phyloP scores from a whole-genome alignment of 2,113 vertebrate species.

The Mustela nigripes region DNA sequence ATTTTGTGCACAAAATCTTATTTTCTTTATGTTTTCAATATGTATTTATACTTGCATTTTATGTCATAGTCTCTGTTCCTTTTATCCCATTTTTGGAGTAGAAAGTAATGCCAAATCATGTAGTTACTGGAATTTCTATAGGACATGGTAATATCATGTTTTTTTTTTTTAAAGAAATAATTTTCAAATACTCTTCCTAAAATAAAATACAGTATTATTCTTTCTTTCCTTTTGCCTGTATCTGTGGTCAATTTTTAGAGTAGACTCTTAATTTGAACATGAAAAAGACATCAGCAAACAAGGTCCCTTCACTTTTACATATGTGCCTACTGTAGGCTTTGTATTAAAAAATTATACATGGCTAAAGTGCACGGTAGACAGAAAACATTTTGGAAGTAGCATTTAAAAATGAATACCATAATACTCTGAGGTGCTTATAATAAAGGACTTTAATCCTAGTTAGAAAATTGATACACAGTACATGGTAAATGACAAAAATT shows the following conservation, averaged over 20 bases:
- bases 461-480: constrained; percentile 76
- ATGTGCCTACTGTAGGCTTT: constrained; percentile 79
- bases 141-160: not conserved
- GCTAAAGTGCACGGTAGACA: constrained; percentile 83
- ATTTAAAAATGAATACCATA: constrained; percentile 81
- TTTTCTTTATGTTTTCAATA: constrained; percentile 25
- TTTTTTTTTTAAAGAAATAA: constrained; percentile 22
- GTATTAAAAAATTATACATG: constrained; percentile 85
- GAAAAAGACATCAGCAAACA: constrained; percentile 81
- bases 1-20: not conserved
- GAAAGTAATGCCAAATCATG: not conserved
- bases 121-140: not conserved
- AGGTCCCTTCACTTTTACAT: constrained; percentile 81
- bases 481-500: constrained; percentile 72
- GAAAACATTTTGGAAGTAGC: constrained; percentile 76
- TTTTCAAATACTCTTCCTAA: not conserved
- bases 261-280: constrained; percentile 27
- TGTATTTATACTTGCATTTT: not conserved
- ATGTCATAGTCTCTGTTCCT: not conserved
- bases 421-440: constrained; percentile 77
- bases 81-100: not conserved
- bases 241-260: not conserved
- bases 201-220: not conserved
- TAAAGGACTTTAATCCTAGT: constrained; percentile 79
- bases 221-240: not conserved